These are phyloP conservation scores for Cylas formicarius DNA, from an alignment of 1,140 invertebrate species.

Conservation along the genomic window DNA sequence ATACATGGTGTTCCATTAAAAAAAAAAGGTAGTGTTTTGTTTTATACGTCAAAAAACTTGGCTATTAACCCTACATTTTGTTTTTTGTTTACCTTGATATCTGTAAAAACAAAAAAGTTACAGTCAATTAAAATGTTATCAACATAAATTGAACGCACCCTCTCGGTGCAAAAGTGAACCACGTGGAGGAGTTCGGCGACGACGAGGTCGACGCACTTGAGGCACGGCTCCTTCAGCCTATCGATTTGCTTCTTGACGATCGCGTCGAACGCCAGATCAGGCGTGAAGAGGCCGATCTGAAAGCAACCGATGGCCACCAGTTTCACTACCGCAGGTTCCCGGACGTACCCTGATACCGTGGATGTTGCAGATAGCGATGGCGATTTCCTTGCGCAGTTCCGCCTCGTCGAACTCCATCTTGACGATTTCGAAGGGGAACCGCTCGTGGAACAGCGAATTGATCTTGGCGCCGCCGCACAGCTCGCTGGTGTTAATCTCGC, in stretches of 20 bases:
- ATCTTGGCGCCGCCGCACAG: constrained; percentile 98
- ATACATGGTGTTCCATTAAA: no score
- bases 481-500: constrained; percentile 93
- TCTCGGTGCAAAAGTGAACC: constrained; percentile 87
- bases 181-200: constrained; percentile 91
- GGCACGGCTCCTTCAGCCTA: constrained; percentile 90
- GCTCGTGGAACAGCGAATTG: constrained; percentile 96
- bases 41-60: no score
- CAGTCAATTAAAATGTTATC: no score
- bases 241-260: constrained; percentile 99
- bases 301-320: constrained; percentile 15
- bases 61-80: no score
- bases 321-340: neutral
- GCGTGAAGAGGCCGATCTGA: constrained; percentile 95
- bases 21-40: no score
- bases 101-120: no score
- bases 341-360: constrained; percentile 71
- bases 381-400: constrained; percentile 93
- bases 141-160: no score
- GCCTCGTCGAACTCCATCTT: constrained; percentile 99
- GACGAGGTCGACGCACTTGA: constrained; percentile 98
- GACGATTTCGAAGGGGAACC: constrained; percentile 99
- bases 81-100: no score
- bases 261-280: constrained; percentile 99
- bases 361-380: constrained; percentile 98